A percentile compares a stretch with the other conserved stretches of the same genome.
Conservation (phyloP, 2,113 vertebrate species). For the Thunnus thynnus region DNA sequence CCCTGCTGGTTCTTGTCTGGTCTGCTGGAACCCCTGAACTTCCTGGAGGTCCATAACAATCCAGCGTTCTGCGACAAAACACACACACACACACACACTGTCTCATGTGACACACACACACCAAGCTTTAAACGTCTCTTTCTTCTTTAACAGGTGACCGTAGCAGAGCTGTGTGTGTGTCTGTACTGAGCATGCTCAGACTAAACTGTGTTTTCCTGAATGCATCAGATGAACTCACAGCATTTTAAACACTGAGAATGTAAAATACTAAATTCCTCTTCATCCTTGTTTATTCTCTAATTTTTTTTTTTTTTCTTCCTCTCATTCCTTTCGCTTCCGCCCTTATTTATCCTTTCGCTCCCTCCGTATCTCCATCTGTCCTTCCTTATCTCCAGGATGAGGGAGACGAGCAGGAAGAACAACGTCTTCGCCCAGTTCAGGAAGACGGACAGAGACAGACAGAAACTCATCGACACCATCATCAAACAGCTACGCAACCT, state of each 20-base stretch:
- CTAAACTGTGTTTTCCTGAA: constrained; percentile 24
- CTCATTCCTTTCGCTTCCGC: no score
- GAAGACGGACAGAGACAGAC: constrained; percentile 96
- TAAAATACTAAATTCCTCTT: background rate
- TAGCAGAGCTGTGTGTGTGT: constrained; percentile 15
- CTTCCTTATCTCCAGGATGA: constrained; percentile 87
- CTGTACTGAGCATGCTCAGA: constrained; percentile 25
- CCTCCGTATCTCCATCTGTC: no score
- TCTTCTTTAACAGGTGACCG: background rate
- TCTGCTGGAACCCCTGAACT: constrained; percentile 10
- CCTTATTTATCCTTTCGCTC: background rate
- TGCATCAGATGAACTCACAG: background rate
- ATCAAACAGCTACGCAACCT: constrained; percentile 95
- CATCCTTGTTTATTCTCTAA: no score
- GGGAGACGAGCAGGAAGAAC: constrained; percentile 94
- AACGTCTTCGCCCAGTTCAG: constrained; percentile 95
- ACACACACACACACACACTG: constrained; percentile 18
- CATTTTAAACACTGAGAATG: background rate
- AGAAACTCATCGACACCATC: constrained; percentile 96
- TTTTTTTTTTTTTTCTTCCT: background rate
- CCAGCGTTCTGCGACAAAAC: constrained; percentile 44
- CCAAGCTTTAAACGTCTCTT: background rate
- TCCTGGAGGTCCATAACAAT: constrained; percentile 30
- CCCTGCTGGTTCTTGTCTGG: constrained; percentile 50
- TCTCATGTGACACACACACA: constrained; percentile 35